These are phyloP conservation scores for Eilema caniola DNA, from an alignment of 2,888 invertebrate genomes.

Conservation along the genomic window DNA sequence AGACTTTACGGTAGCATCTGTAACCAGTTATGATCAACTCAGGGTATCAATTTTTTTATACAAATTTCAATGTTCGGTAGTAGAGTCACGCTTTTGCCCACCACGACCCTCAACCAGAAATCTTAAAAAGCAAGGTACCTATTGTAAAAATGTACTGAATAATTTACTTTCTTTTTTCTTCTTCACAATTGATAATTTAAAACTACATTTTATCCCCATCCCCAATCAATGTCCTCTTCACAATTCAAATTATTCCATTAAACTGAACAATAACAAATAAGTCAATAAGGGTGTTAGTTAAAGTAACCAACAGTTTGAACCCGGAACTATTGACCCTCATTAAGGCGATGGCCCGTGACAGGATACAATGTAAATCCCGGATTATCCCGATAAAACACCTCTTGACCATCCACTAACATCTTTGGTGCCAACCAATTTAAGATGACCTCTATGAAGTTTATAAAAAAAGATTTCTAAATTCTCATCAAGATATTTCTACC, in stretches of 20 bases:
- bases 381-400: slow-evolving; percentile 84
- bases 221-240: slow-evolving; percentile 48
- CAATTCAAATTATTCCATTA: slow-evolving; percentile 37
- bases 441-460: slow-evolving; percentile 34
- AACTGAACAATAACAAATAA: slow-evolving; percentile 56
- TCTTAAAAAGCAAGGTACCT: no score
- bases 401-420: slow-evolving; percentile 69
- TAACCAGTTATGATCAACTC: background rate
- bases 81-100: background rate
- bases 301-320: slow-evolving; percentile 61
- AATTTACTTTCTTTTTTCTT: no score
- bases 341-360: slow-evolving; percentile 78
- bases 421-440: slow-evolving; percentile 45
- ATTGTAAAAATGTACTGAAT: no score
- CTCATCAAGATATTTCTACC: background rate
- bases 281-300: slow-evolving; percentile 60
- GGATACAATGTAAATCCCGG: slow-evolving; percentile 80
- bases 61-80: background rate
- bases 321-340: slow-evolving; percentile 81
- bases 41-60: background rate
- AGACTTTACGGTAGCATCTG: background rate
- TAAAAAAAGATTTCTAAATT: slow-evolving; percentile 5
- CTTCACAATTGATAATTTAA: no score
- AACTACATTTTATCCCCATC: background rate
- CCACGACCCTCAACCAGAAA: no score